Conservation (phyloP, 2,888 invertebrate genomes). For the Lypha dubia region DNA sequence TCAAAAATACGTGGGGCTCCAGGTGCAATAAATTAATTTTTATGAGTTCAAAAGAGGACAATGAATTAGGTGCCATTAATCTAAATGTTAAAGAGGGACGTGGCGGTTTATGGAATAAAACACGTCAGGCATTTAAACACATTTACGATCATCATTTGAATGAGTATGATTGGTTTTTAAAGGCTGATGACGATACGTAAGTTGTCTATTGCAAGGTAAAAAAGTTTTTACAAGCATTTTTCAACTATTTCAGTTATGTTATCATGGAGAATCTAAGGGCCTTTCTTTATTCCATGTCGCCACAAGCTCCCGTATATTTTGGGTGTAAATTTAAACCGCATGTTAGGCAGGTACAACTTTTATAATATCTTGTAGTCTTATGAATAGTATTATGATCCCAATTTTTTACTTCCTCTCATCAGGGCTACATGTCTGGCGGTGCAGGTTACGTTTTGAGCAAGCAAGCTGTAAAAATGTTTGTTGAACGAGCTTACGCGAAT, state of each 20-base stretch:
- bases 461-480: slow-evolving; percentile 90
- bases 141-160: slow-evolving; percentile 91
- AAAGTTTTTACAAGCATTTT: not conserved
- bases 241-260: slow-evolving; percentile 87
- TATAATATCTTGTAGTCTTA: not conserved
- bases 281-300: slow-evolving; percentile 89
- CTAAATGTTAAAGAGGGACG: slow-evolving; percentile 93
- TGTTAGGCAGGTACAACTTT: slow-evolving; percentile 83
- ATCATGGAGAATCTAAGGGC: slow-evolving; percentile 96
- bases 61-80: slow-evolving; percentile 89
- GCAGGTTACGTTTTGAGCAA: slow-evolving; percentile 96
- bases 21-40: slow-evolving; percentile 93
- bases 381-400: not conserved
- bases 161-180: slow-evolving; percentile 97
- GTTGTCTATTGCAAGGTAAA: slow-evolving; percentile 78
- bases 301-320: slow-evolving; percentile 91
- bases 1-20: slow-evolving; percentile 97
- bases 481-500: slow-evolving; percentile 88
- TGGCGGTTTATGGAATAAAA: slow-evolving; percentile 96
- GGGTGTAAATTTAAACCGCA: slow-evolving; percentile 93
- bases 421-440: slow-evolving; percentile 94
- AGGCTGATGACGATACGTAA: slow-evolving; percentile 99
- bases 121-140: slow-evolving; percentile 94
- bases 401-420: not conserved
- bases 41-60: slow-evolving; percentile 91